These are phyloP conservation scores for Chanos chanos DNA, from an alignment of 2,797 vertebrate species.

Conservation along the genomic window DNA sequence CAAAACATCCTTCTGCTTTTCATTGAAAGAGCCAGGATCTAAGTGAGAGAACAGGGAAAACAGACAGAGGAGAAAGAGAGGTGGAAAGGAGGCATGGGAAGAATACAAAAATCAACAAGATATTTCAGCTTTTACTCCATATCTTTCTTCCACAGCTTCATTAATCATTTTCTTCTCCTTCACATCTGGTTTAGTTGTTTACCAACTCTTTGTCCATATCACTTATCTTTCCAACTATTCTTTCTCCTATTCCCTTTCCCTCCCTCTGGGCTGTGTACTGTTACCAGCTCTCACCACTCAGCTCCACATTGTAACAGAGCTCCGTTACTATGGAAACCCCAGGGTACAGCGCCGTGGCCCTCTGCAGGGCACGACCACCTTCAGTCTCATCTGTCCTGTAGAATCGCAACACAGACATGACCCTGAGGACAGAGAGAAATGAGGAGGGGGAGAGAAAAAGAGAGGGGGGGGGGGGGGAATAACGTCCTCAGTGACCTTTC, in stretches of 20 bases:
- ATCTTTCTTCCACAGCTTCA: not conserved
- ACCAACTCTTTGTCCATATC: too few relatives aligned
- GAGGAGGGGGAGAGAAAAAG: not conserved
- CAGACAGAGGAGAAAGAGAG: not conserved
- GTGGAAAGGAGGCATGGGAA: not conserved
- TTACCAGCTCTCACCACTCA: slow-evolving; percentile 72
- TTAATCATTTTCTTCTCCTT: not conserved
- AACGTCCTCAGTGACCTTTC: not conserved
- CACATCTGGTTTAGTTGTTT: not conserved
- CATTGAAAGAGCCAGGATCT: slow-evolving; percentile 63
- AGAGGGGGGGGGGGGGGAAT: not conserved
- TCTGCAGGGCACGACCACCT: slow-evolving; percentile 54
- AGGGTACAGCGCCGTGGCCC: slow-evolving; percentile 59
- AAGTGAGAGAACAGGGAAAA: slow-evolving; percentile 16
- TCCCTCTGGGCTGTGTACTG: too few relatives aligned
- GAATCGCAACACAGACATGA: slow-evolving; percentile 70
- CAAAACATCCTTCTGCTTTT: slow-evolving; percentile 69
- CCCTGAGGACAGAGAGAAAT: slow-evolving; percentile 31
- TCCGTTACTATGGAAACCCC: slow-evolving; percentile 62
- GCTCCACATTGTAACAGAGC: slow-evolving; percentile 76
- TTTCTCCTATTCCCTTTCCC: not conserved
- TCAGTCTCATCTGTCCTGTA: slow-evolving; percentile 65
- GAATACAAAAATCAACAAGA: not conserved
- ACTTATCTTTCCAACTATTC: not conserved
- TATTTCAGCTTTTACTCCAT: not conserved